These are phyloP conservation scores for Nettapus auritus DNA, from an alignment of 2,113 vertebrate genomes.

Conservation along the genomic window DNA sequence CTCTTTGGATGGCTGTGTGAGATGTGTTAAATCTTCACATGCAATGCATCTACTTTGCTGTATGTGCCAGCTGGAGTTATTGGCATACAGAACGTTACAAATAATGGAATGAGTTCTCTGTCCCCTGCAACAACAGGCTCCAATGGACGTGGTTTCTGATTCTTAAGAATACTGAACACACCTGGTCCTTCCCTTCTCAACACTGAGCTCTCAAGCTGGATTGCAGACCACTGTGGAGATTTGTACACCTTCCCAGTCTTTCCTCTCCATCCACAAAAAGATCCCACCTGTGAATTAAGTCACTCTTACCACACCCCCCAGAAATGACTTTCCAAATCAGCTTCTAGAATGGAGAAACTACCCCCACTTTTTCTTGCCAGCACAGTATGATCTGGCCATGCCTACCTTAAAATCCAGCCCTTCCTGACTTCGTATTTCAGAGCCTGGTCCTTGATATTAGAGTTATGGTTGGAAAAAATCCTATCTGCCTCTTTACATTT, in stretches of 20 bases:
- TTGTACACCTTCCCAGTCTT: slow-evolving; percentile 61
- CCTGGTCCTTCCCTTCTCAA: slow-evolving; percentile 59
- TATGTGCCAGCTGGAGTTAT: slow-evolving; percentile 51
- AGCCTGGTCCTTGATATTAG: slow-evolving; percentile 48
- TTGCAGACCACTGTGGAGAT: slow-evolving; percentile 73
- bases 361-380: slow-evolving; percentile 13
- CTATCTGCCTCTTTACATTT: slow-evolving; percentile 46
- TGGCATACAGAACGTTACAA: slow-evolving; percentile 61
- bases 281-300: slow-evolving; percentile 60
- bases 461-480: slow-evolving; percentile 16
- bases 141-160: slow-evolving; percentile 73
- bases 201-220: slow-evolving; percentile 51
- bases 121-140: slow-evolving; percentile 71
- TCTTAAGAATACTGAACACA: slow-evolving; percentile 72
- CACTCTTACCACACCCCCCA: slow-evolving; percentile 21
- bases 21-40: slow-evolving; percentile 63
- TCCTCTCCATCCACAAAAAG: slow-evolving; percentile 47
- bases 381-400: not conserved
- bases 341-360: slow-evolving; percentile 69
- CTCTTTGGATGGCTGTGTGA: slow-evolving; percentile 69
- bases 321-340: slow-evolving; percentile 53
- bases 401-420: slow-evolving; percentile 52
- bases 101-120: slow-evolving; percentile 74
- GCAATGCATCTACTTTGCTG: not conserved
- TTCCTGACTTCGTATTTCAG: slow-evolving; percentile 68